Base-by-base conservation (phyloP, 2,888 invertebrate species). In the Sesia bembeciformis region DNA sequence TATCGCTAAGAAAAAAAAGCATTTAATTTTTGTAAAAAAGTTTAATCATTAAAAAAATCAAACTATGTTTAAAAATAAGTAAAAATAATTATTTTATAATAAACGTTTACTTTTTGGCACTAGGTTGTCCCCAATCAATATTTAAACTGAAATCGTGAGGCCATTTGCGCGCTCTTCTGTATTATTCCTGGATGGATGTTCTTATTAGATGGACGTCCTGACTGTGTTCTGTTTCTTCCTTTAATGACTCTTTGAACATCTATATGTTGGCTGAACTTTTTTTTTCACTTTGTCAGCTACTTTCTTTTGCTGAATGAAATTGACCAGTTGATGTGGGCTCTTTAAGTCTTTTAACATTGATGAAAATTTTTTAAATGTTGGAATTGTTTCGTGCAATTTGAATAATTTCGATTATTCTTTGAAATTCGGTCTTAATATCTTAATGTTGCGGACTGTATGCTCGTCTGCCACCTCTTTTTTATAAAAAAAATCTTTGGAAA, bases 241-340 rank as follows among this genome's bases (percentile, higher is more conserved):
- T 52, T 52, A 52, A 39, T 52, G 52, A 5, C 52, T 52, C 52
- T 52, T 52, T 39, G 52, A 39, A 52, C n/a, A 23, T 39, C 38
- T 52, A 5, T 52, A 52, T 40, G 52, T 52, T 52, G 52, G 52
- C n/a, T 52, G 52, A 52, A 52, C 52, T 39, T 52, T 52, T 41
- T 41, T 41, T 41, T 41, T 41, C 4, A 41, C 41, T 39, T 5
- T 52, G 38, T 52, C 5, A n/a, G 4, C 4, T 39, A 39, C 52
- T 52, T 52, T 5, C 40, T 52, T 52, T 52, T 52, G 38, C 4
- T 52, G 52, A 52, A 52, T n/a, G 52, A 52, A 52, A 52, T 52
- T 52, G 40, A 38, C 40, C 40, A 52, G 40, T 41, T 41, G 41
- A 5, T 52, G 39, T 52, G n/a, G 40, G 4, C 52, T n/a, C 52